Evolutionary conservation across 64 coral and sea anemone genomes (phyloP).

Genomic region (Trachythela sp.): DNA sequence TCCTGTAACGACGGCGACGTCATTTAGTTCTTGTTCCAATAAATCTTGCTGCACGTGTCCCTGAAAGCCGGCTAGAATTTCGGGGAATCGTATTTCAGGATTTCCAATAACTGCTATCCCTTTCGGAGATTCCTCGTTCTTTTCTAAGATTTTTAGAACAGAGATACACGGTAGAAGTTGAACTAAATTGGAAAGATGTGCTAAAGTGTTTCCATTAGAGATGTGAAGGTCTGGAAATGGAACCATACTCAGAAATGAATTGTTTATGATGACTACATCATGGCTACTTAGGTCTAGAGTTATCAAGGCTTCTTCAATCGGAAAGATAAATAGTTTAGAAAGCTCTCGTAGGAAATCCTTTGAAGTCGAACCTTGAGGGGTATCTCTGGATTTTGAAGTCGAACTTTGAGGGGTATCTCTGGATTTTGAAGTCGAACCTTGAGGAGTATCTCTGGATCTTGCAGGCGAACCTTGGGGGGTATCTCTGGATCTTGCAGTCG

Average conservation of each 20-base stretch:
- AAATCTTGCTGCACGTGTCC: background rate
- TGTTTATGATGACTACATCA: background rate
- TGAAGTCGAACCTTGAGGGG: background rate
- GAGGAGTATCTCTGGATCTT: background rate
- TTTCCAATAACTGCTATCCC: background rate
- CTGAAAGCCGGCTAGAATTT: background rate
- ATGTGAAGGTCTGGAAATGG: background rate
- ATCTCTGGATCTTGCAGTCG: background rate
- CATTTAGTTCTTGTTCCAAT: background rate
- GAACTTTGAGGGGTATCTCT: background rate
- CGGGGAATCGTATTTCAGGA: background rate
- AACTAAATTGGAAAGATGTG: background rate
- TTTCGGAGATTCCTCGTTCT: background rate
- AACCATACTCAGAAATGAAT: background rate
- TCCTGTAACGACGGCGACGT: background rate
- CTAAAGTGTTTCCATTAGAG: background rate
- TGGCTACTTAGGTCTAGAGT: background rate
- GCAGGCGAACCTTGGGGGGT: background rate
- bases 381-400: background rate
- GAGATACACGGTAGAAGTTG: conserved; percentile 1
- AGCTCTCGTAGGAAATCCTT: background rate
- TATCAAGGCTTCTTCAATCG: background rate
- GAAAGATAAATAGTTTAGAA: background rate
- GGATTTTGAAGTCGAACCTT: background rate
- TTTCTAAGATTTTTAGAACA: background rate